These are phyloP conservation scores for Hydractinia symbiolongicarpus DNA, from an alignment of 30 jellyfish, hydroid and myxozoan species.

Conservation along the genomic window DNA sequence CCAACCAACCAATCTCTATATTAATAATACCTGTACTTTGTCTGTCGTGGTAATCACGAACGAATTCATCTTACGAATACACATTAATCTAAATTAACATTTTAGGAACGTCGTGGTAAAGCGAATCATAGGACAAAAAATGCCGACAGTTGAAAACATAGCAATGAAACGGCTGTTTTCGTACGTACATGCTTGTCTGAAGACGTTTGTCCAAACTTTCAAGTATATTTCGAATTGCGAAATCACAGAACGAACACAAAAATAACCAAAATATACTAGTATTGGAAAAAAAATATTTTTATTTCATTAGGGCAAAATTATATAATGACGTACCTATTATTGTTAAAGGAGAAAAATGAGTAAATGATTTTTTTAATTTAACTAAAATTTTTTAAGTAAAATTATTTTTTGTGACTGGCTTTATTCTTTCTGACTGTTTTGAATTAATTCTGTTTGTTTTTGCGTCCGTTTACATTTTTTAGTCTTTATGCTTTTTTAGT, in stretches of 20 bases:
- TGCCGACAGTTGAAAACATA: background rate
- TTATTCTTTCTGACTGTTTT: too few species aligned
- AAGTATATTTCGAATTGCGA: background rate
- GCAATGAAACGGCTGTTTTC: background rate
- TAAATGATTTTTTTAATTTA: too few species aligned
- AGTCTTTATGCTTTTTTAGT: too few species aligned
- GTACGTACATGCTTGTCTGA: background rate
- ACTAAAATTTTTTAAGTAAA: too few species aligned
- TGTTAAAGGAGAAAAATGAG: too few species aligned
- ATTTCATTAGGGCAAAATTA: background rate
- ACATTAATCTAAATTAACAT: background rate
- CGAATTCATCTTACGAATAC: background rate
- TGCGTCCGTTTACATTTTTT: too few species aligned
- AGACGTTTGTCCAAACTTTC: background rate
- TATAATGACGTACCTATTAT: background rate
- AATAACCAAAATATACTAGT: background rate
- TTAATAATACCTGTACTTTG: too few species aligned
- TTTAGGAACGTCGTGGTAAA: background rate
- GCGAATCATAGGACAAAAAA: background rate
- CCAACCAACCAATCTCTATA: too few species aligned
- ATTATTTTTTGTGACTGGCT: too few species aligned
- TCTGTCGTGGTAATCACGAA: too few species aligned
- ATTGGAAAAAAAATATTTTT: background rate
- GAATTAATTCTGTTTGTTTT: too few species aligned
- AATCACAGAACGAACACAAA: background rate